These are phyloP conservation scores for Phalloptychus januarius DNA, from an alignment of 2,797 vertebrate genomes.

Conservation along the genomic window DNA sequence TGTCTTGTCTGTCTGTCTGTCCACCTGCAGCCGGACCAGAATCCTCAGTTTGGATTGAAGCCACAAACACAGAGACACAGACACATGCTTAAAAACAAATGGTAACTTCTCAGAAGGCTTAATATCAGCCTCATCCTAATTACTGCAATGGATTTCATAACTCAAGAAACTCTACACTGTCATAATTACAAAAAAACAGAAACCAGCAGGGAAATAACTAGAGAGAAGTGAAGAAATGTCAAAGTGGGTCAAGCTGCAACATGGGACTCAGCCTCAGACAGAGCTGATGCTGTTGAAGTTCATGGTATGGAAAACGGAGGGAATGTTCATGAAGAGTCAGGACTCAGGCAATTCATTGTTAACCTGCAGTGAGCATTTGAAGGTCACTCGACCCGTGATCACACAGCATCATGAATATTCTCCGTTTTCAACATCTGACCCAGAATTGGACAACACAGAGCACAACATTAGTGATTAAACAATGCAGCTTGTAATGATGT, in stretches of 20 bases:
- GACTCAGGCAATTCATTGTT: constrained; percentile 18
- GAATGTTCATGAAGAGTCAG: constrained; percentile 24
- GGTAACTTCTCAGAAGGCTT: background rate
- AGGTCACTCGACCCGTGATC: background rate
- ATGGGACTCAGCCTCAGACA: constrained; percentile 18
- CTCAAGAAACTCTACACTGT: background rate
- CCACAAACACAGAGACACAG: background rate
- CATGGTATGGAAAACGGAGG: background rate
- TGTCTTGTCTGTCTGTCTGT: background rate
- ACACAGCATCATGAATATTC: background rate
- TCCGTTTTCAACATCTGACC: background rate
- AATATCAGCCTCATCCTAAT: background rate
- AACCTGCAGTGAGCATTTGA: background rate
- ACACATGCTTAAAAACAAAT: no score
- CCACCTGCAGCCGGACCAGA: constrained; percentile 19
- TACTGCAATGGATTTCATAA: background rate
- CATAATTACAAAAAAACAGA: background rate
- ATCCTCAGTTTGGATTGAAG: background rate
- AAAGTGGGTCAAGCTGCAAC: constrained; percentile 44
- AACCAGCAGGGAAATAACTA: constrained; percentile 34
- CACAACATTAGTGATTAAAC: background rate
- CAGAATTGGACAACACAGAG: background rate
- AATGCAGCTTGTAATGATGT: background rate
- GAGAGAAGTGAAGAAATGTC: constrained; percentile 45
- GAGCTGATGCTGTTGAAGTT: background rate